Evolutionary conservation across 1,140 invertebrate genomes (phyloP), one percentile per base, ranked within the genome.

Genomic region (Hesperophylax magnus): DNA sequence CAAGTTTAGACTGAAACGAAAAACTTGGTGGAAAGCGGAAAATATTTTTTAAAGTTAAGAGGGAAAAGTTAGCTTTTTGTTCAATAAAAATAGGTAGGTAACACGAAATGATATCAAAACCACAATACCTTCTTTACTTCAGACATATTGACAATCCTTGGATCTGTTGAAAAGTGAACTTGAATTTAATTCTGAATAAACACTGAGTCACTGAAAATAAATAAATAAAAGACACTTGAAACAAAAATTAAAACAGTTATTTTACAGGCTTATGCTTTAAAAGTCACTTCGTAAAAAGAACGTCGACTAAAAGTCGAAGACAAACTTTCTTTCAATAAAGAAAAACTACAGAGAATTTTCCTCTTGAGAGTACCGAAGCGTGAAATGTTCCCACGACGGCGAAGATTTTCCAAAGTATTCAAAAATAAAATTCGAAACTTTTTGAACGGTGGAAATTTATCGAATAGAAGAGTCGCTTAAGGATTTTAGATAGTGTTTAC

Each of bases 101-200:
- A 22, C n/a, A 18, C 18, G 2, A 20, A 20, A 61, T 61, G 8
- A 61, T 61, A 61, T 22, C 24, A 60, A 8, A 14, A 60, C 18
- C 6, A 60, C 47, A 18, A 69, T 72, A 72, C 69, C 69, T 72
- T 72, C 27, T 72, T 72, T 22, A 54, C 47, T 72, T 72, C 69
- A 24, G 69, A 72, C 69, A 72, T 72, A 53, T 53, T 72, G 15
- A 53, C 53, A 72, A 20, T 15, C 20, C 69, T 53, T 14, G 14
- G 14, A 53, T 53, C 15, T 39, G 31, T 9, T 22, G 69, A 54
- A 53, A 54, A 24, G 27, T 67, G 22, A 53, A 54, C 69, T 15
- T 52, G 27, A 67, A 24, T 67, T 67, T 53, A 53, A 72, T 27
- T 20, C n/a, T 69, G 69, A 54, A 27, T 11, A 53, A 54, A 54